Evolutionary conservation across 2,113 vertebrate genomes (phyloP).

Genomic region (Muscicapa adusta): DNA sequence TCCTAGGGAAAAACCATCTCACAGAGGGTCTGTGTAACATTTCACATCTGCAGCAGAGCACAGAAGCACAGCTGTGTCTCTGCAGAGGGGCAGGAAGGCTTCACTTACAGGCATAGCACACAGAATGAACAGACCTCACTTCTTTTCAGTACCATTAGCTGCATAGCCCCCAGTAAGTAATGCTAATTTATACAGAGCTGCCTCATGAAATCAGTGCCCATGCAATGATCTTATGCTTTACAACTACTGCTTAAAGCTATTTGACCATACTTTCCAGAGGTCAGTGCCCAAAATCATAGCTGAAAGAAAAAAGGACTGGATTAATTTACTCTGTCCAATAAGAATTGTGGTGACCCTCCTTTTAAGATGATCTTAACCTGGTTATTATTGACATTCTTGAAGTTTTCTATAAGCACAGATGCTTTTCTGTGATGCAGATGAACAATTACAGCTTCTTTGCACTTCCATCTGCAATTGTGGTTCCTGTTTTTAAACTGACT

Average conservation of each 20-base stretch:
- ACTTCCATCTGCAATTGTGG: background rate
- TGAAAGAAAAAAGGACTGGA: background rate
- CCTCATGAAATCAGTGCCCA: conserved; percentile 8
- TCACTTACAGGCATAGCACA: background rate
- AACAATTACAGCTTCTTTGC: background rate
- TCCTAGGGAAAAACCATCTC: background rate
- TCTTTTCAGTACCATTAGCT: background rate
- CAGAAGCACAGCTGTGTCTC: background rate
- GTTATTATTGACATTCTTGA: background rate
- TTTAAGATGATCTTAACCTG: background rate
- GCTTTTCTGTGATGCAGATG: background rate
- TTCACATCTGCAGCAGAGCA: background rate
- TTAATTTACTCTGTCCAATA: background rate
- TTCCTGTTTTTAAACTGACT: background rate
- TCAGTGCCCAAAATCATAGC: background rate
- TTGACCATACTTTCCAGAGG: conserved; percentile 3
- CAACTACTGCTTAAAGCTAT: conserved; percentile 10
- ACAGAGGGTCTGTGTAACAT: background rate
- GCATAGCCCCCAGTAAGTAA: background rate
- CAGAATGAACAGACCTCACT: background rate
- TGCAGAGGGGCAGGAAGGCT: background rate
- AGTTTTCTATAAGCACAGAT: background rate
- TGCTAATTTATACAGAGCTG: conserved; percentile 29
- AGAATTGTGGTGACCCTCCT: background rate
- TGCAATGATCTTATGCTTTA: conserved; percentile 13